phyloP scores from a whole-genome alignment of 2,888 invertebrate species.

The Brachylomia viminalis region DNA sequence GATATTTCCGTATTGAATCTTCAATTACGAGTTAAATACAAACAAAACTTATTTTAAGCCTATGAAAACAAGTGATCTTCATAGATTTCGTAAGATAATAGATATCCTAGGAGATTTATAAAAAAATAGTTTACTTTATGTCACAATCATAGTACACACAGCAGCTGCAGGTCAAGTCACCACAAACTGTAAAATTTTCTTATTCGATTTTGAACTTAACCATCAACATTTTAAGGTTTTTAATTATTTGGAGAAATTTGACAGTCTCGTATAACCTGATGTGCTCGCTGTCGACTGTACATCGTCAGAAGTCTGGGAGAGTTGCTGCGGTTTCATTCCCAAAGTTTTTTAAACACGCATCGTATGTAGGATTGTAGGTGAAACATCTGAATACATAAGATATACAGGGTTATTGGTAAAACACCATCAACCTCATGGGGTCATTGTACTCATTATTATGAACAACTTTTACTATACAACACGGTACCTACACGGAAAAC shows the following conservation, averaged over 20 bases:
- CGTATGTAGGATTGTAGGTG: constrained; percentile 1
- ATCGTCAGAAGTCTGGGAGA: constrained; percentile 33
- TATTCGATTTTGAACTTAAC: too few species aligned
- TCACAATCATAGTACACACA: neutral
- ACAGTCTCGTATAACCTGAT: too few species aligned
- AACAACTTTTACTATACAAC: too few species aligned
- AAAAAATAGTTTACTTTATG: neutral
- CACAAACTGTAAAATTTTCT: too few species aligned
- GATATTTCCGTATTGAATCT: constrained; percentile 24
- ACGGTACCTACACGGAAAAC: too few species aligned
- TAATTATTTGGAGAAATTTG: too few species aligned
- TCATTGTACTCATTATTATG: too few species aligned
- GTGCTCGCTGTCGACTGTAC: too few species aligned
- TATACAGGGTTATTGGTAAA: too few species aligned
- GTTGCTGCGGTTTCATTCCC: constrained; percentile 28
- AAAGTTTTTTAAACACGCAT: constrained; percentile 14
- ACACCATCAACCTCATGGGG: too few species aligned
- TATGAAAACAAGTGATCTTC: neutral
- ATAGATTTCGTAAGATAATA: neutral
- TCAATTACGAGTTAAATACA: constrained; percentile 7
- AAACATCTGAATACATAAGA: neutral
- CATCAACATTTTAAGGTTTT: too few species aligned
- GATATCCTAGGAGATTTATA: neutral
- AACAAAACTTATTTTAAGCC: neutral
- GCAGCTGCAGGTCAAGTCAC: too few species aligned